These are phyloP conservation scores for Agelas oroides DNA, from an alignment of 37 sponge, comb jelly and placozoan species.

Conservation along the genomic window DNA sequence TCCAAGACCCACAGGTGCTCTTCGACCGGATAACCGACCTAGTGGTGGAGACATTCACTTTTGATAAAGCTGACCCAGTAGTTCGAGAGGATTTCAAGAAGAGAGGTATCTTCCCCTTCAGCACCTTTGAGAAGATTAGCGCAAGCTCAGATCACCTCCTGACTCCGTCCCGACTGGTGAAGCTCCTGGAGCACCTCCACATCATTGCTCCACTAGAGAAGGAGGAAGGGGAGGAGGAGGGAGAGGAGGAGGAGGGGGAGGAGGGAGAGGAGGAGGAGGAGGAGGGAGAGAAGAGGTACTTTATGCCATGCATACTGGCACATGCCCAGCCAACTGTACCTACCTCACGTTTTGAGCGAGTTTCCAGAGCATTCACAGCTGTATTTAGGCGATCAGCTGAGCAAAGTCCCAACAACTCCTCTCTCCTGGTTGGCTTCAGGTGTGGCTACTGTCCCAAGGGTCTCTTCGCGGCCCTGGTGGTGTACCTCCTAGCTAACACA, in stretches of 20 bases:
- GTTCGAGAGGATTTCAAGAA: neutral
- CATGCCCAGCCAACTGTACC: neutral
- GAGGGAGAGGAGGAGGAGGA: neutral
- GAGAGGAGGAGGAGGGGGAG: neutral
- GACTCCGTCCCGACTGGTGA: neutral
- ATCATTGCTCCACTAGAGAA: neutral
- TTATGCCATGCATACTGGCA: neutral
- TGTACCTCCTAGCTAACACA: neutral
- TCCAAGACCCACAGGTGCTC: neutral
- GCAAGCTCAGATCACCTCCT: neutral
- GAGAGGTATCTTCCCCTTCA: neutral
- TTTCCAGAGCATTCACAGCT: neutral
- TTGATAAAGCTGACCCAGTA: neutral
- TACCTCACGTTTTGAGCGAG: too few species aligned
- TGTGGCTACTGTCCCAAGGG: conserved; percentile 19
- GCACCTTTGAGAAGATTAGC: neutral
- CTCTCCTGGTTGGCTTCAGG: neutral
- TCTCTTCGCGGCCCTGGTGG: conserved; percentile 1
- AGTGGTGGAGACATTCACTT: neutral
- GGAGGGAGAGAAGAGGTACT: neutral
- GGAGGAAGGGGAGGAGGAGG: neutral
- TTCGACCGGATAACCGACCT: neutral
- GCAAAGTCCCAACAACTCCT: neutral
- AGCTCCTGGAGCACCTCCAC: neutral
- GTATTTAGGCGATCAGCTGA: too few species aligned